Evolutionary conservation across 2,888 invertebrate species (phyloP).

Genomic region (Polylopha cassiicola): DNA sequence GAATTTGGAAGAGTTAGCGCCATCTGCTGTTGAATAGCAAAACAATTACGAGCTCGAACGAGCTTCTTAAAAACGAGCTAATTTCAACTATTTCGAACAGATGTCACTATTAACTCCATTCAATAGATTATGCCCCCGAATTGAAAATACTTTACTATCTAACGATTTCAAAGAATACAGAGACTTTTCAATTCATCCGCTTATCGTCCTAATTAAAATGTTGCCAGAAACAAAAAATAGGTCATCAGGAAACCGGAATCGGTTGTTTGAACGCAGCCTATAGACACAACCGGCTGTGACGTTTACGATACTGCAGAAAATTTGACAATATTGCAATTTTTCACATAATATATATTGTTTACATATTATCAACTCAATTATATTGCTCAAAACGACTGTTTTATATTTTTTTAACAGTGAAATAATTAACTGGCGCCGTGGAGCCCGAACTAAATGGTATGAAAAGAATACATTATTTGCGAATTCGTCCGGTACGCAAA

Average conservation of each 20-base stretch:
- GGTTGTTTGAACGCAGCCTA: slow-evolving; percentile 12
- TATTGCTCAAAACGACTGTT: neutral
- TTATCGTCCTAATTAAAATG: slow-evolving; percentile 7
- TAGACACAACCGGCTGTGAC: slow-evolving; percentile 12
- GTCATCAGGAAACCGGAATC: slow-evolving; percentile 5
- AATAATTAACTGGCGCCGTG: slow-evolving; percentile 45
- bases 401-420: slow-evolving; percentile 13
- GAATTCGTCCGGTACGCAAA: slow-evolving; percentile 1
- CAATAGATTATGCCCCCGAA: no score
- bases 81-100: neutral
- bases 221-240: slow-evolving; percentile 14
- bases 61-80: no score
- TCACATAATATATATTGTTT: slow-evolving; percentile 16
- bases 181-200: neutral
- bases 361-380: slow-evolving; percentile 9
- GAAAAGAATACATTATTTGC: slow-evolving; percentile 19
- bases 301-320: slow-evolving; percentile 7
- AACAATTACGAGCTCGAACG: no score
- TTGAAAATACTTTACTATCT: no score
- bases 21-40: neutral
- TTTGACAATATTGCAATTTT: slow-evolving; percentile 20
- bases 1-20: neutral
- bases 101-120: neutral
- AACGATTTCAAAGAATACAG: no score
- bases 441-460: slow-evolving; percentile 60